A percentile compares a stretch with the other conserved stretches of the same genome.
Evolutionary conservation across 2,888 invertebrate genomes (phyloP).

Genomic region (Clusia tigrina): DNA sequence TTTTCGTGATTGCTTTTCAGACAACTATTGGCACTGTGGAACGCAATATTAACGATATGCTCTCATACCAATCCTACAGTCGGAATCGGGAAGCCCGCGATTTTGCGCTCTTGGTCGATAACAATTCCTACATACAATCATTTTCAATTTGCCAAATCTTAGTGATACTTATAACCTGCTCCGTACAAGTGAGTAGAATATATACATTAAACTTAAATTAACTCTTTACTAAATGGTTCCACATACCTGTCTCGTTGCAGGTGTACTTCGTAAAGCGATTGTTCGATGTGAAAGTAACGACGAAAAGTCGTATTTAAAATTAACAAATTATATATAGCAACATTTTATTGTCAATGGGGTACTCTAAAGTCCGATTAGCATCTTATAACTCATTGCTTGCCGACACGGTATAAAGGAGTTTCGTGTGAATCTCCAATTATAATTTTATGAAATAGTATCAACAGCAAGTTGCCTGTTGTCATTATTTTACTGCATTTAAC

Average conservation of each 20-base stretch:
- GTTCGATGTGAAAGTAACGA: conserved; percentile 78
- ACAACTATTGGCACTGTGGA: conserved; percentile 79
- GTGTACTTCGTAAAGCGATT: conserved; percentile 90
- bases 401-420: too few relatives aligned
- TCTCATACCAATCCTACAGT: conserved; percentile 83
- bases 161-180: conserved; percentile 81
- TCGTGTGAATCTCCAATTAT: too few relatives aligned
- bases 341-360: too few relatives aligned
- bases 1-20: conserved; percentile 65
- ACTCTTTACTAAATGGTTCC: background rate
- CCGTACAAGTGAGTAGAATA: conserved; percentile 69
- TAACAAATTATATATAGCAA: too few relatives aligned
- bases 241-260: conserved; percentile 65
- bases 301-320: conserved; percentile 65
- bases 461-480: too few relatives aligned
- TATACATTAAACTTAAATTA: background rate
- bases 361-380: too few relatives aligned
- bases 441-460: too few relatives aligned
- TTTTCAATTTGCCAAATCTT: conserved; percentile 90
- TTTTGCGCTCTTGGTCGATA: conserved; percentile 80
- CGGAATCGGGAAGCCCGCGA: conserved; percentile 83
- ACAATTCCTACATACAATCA: conserved; percentile 84
- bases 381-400: too few relatives aligned
- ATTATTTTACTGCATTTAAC: too few relatives aligned
- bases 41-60: conserved; percentile 83